phyloP scores from a whole-genome alignment of 2,113 vertebrate genomes.

The Esox niger region DNA sequence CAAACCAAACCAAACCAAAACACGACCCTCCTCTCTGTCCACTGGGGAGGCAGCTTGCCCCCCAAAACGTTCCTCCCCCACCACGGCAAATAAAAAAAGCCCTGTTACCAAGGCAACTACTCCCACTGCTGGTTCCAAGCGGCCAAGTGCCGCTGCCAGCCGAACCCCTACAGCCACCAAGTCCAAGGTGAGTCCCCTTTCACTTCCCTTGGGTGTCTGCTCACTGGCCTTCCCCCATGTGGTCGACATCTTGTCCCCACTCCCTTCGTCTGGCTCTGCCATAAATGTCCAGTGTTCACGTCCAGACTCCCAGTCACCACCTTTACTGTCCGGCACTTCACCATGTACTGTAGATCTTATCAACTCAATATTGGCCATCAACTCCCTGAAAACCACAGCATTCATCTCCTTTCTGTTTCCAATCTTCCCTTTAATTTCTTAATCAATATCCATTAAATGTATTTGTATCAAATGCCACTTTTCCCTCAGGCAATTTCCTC shows the following conservation, averaged over 20 bases:
- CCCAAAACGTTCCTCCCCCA: conserved; percentile 76
- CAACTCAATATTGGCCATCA: too few species aligned
- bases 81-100: conserved; percentile 82
- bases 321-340: too few species aligned
- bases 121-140: conserved; percentile 64
- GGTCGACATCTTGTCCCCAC: too few species aligned
- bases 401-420: neutral
- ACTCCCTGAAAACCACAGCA: neutral
- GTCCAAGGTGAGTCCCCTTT: conserved; percentile 79
- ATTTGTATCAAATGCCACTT: too few species aligned
- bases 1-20: conserved; percentile 78
- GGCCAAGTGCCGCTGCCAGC: conserved; percentile 28
- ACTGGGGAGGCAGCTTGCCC: conserved; percentile 62
- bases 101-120: conserved; percentile 72
- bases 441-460: neutral
- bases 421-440: neutral
- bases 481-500: too few species aligned
- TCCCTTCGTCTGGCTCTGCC: too few species aligned
- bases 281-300: too few species aligned
- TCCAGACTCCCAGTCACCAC: too few species aligned
- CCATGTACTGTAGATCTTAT: too few species aligned
- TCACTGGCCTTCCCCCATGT: too few species aligned
- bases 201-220: neutral
- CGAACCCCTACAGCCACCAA: conserved; percentile 49
- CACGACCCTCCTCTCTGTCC: conserved; percentile 72